These are phyloP conservation scores for Stigmatopora nigra DNA, from an alignment of 2,113 vertebrate species.

Conservation along the genomic window DNA sequence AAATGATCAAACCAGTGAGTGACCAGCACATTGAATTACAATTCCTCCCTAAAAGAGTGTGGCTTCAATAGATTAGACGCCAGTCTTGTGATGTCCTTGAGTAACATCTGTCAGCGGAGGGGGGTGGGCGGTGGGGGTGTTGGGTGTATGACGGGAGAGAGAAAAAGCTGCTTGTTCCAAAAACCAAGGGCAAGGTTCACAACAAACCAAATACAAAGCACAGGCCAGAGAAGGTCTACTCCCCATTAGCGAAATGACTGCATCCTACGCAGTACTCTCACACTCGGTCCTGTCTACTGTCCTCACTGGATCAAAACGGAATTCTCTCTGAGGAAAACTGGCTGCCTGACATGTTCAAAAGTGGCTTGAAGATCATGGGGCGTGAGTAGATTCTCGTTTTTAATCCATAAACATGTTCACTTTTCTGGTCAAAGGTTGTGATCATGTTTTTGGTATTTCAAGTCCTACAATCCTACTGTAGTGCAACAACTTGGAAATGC, in stretches of 20 bases:
- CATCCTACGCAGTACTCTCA: conserved; percentile 10
- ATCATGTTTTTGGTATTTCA: conserved; percentile 1
- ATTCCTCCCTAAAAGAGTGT: neutral
- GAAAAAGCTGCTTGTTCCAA: conserved; percentile 33
- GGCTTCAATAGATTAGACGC: conserved; percentile 21
- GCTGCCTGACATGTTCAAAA: conserved; percentile 49
- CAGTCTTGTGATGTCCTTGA: conserved; percentile 30
- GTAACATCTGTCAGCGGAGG: conserved; percentile 23
- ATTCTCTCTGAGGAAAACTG: conserved; percentile 13
- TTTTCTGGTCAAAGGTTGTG: neutral
- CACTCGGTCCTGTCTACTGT: conserved; percentile 16
- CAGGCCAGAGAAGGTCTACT: conserved; percentile 28
- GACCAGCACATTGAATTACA: conserved; percentile 1
- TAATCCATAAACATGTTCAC: neutral
- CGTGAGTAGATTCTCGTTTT: conserved; percentile 51
- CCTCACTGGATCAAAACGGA: conserved; percentile 13
- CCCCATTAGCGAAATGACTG: conserved; percentile 19
- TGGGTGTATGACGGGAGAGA: too few species aligned
- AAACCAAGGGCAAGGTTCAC: conserved; percentile 69
- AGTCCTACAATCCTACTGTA: conserved; percentile 2
- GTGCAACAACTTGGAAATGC: neutral
- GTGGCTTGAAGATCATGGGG: conserved; percentile 57
- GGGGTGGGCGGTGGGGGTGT: too few species aligned
- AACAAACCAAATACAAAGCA: conserved; percentile 56
- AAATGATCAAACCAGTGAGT: conserved; percentile 20